Base-by-base conservation (phyloP, 1,140 invertebrate genomes). In the Sycobia sp. region DNA sequence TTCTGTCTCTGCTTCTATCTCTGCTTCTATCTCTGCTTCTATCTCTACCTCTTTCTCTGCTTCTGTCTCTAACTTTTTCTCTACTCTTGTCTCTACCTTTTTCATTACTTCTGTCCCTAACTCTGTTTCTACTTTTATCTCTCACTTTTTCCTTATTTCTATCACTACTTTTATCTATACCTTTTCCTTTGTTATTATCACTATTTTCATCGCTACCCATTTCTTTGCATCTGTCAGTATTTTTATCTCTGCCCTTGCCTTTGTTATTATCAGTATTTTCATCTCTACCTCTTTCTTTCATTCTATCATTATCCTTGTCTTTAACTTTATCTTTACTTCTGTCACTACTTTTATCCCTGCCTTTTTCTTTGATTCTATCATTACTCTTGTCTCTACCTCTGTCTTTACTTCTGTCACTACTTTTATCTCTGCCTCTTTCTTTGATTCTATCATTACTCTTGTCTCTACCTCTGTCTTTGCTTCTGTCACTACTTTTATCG, bases 51-150 rank as follows among this genome's bases (percentile, higher is more conserved):
- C 51, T 9, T 13, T 64, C 11, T 46, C 23, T 50, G 22, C 46
- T 25, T 55, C 50, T 62, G n/a, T 44, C 54, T 34, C 39, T 56
- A 32, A 9, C 41, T 27, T n/a, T 38, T 8, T 53, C 18, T 62
- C 38, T 39, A 32, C 14, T 43, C 39, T 25, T 50, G 3, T 50
- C 36, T 60, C 34, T 50, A 27, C 23, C 47, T 20, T 14, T 46
- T 59, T 36, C 25, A n/a, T 9, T n/a, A n/a, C 29, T 49, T 44
- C 14, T 58, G n/a, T 44, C 27, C 16, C 4, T 4, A 32, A 11
- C 29, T 32, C 29, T 32, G 5, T 7, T 32, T 32, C 29, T 32
- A 7, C 16, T 20, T 58, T n/a, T 44, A 23, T 44, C 43, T 43
- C 29, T 32, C 11, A n/a, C 13, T 58, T n/a, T 44, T 14, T 44